Evolutionary conservation across 2,113 vertebrate species (phyloP).

Genomic region (Chrysemys picta): DNA sequence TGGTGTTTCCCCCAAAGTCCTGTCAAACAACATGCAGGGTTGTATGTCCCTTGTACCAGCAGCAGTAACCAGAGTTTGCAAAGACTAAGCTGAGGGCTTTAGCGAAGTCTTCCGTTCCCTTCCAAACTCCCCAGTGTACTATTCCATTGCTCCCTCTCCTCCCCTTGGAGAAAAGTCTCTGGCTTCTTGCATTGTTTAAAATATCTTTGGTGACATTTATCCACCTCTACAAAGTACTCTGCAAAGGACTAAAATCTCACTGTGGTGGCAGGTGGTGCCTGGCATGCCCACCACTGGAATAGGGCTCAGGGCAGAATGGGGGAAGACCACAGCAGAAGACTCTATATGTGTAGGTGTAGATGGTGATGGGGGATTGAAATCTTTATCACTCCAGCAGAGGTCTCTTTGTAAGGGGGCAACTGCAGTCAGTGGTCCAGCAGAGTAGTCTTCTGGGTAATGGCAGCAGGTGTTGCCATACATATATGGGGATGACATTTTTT

Average conservation of each 20-base stretch:
- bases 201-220: neutral
- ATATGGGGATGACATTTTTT: neutral
- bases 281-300: neutral
- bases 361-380: neutral
- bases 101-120: fast-evolving
- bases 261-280: neutral
- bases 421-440: neutral
- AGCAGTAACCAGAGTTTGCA: neutral
- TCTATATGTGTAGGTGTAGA: neutral
- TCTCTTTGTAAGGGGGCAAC: neutral
- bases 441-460: neutral
- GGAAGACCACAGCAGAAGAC: neutral
- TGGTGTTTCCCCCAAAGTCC: fast-evolving
- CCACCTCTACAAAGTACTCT: neutral
- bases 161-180: neutral
- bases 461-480: neutral
- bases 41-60: neutral
- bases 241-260: neutral
- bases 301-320: neutral
- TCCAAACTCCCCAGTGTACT: fast-evolving
- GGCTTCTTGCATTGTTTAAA: neutral
- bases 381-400: neutral
- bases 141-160: neutral
- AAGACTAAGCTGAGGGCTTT: neutral
- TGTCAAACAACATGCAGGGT: neutral